These are phyloP conservation scores for Microcebus tavaratra DNA, from an alignment of 2,113 vertebrate genomes.

Conservation along the genomic window DNA sequence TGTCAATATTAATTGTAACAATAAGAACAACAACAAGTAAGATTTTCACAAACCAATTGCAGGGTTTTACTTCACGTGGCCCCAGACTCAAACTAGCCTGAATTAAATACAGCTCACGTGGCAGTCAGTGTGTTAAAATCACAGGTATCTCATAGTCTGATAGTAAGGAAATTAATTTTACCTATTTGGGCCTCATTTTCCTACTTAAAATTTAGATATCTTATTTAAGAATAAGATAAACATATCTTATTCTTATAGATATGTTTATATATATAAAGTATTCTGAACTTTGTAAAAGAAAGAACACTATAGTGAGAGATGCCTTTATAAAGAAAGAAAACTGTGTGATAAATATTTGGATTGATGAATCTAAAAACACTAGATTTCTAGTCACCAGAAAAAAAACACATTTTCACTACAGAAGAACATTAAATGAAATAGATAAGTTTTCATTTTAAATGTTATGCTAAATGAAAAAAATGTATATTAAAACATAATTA, in stretches of 20 bases:
- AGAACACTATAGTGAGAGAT: background rate
- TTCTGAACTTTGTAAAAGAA: background rate
- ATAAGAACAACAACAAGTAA: too few species aligned
- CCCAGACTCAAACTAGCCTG: too few species aligned
- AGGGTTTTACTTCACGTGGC: too few species aligned
- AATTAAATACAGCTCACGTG: too few species aligned
- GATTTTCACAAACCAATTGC: too few species aligned
- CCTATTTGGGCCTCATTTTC: background rate
- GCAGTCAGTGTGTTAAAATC: background rate
- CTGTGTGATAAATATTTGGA: background rate
- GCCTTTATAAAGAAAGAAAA: background rate
- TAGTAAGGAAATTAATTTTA: background rate
- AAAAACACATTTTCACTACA: background rate
- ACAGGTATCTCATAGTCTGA: background rate
- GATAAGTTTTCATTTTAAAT: background rate
- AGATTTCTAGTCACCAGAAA: background rate
- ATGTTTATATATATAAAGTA: background rate
- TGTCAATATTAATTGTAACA: too few species aligned
- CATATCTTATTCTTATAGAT: background rate
- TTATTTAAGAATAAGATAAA: too few species aligned
- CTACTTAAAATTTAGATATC: background rate
- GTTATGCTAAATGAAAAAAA: background rate
- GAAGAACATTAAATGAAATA: constrained; percentile 13
- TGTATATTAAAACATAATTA: background rate
- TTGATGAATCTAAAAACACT: background rate